phyloP scores from a whole-genome alignment of 2,888 invertebrate genomes.

The Tachina fera region DNA sequence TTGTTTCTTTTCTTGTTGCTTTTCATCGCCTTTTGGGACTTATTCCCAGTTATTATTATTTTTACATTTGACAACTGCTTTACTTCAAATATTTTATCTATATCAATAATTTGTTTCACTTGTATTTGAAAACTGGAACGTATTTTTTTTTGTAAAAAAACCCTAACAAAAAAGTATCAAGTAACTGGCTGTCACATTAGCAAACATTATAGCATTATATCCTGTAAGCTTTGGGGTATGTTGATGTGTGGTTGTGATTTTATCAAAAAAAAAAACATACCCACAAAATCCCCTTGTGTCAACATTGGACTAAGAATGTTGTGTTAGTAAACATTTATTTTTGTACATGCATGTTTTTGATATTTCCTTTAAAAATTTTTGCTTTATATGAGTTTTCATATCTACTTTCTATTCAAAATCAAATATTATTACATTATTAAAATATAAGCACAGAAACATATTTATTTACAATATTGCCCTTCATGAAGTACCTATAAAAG shows the following conservation, averaged over 20 bases:
- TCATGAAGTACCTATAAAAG: too few species aligned
- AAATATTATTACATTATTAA: too few species aligned
- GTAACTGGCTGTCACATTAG: conserved; percentile 25
- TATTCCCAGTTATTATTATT: conserved; percentile 10
- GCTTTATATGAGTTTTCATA: too few species aligned
- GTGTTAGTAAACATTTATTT: too few species aligned
- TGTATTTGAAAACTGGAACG: background rate
- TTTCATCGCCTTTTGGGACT: background rate
- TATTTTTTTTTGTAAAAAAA: background rate
- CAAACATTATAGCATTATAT: conserved; percentile 4
- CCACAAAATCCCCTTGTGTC: too few species aligned
- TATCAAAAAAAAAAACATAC: background rate
- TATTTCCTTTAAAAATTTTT: too few species aligned
- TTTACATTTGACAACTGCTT: conserved; percentile 10
- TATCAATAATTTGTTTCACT: background rate
- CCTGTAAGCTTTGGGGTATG: background rate
- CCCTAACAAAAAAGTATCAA: background rate
- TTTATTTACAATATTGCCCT: too few species aligned
- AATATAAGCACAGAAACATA: too few species aligned
- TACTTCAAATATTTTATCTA: background rate
- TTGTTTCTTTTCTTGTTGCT: background rate
- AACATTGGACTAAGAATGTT: too few species aligned
- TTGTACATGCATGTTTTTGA: too few species aligned
- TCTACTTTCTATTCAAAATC: too few species aligned
- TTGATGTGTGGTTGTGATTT: background rate